These are phyloP conservation scores for Psylliodes chrysocephalus DNA, from an alignment of 2,888 invertebrate genomes.

Conservation along the genomic window DNA sequence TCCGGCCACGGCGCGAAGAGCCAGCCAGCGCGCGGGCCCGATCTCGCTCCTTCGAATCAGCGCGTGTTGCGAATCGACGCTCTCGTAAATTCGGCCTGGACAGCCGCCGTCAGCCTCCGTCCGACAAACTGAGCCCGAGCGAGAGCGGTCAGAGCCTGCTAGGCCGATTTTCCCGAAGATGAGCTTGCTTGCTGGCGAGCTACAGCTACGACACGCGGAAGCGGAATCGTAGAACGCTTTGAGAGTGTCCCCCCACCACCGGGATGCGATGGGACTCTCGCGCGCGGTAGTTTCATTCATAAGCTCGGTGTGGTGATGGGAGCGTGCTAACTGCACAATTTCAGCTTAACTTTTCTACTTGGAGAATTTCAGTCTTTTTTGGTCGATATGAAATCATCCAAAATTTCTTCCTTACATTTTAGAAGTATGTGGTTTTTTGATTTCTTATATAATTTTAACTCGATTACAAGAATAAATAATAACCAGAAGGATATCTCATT, in stretches of 20 bases:
- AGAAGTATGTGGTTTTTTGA: too few species aligned
- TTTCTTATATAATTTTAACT: too few species aligned
- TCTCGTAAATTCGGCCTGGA: slow-evolving; percentile 19
- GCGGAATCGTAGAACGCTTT: slow-evolving; percentile 16
- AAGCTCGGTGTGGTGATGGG: not conserved
- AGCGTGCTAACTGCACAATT: not conserved
- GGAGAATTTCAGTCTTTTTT: too few species aligned
- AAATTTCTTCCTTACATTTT: too few species aligned
- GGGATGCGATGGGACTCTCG: slow-evolving; percentile 2
- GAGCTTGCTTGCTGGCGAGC: slow-evolving; percentile 24
- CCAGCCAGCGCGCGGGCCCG: slow-evolving; percentile 1
- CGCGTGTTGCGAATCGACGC: slow-evolving; percentile 23
- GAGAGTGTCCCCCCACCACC: not conserved
- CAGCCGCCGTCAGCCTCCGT: slow-evolving; percentile 24
- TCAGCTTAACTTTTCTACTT: too few species aligned
- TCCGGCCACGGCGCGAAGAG: slow-evolving; percentile 1
- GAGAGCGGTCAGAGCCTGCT: slow-evolving; percentile 26
- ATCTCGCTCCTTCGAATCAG: not conserved
- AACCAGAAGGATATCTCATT: too few species aligned
- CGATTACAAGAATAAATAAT: too few species aligned
- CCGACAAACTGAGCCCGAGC: slow-evolving; percentile 33
- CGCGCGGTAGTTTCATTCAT: slow-evolving; percentile 28
- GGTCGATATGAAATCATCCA: too few species aligned
- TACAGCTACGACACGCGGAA: slow-evolving; percentile 23
- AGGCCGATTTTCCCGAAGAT: slow-evolving; percentile 16